phyloP scores from a whole-genome alignment of 2,888 invertebrate species.

The Galerucella nymphaeae region DNA sequence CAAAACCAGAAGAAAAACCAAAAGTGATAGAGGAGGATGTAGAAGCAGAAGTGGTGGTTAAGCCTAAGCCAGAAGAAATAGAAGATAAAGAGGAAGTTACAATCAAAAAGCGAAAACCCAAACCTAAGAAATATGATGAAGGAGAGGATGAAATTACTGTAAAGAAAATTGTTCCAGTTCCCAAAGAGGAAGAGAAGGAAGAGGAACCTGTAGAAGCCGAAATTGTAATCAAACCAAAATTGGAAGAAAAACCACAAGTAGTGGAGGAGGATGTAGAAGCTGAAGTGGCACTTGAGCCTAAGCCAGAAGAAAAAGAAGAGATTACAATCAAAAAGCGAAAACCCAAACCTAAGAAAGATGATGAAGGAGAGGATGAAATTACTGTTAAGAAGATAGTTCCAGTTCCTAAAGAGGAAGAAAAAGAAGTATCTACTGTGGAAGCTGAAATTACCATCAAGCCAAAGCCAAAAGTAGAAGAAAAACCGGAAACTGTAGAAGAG shows the following conservation, averaged over 20 bases:
- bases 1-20: slow-evolving; percentile 45
- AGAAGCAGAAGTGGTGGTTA: slow-evolving; percentile 48
- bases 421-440: slow-evolving; percentile 50
- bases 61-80: slow-evolving; percentile 50
- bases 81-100: slow-evolving; percentile 53
- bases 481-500: slow-evolving; percentile 46
- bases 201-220: slow-evolving; percentile 51
- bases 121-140: slow-evolving; percentile 54
- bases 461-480: slow-evolving; percentile 54
- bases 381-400: slow-evolving; percentile 41
- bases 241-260: slow-evolving; percentile 39
- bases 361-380: slow-evolving; percentile 53
- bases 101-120: slow-evolving; percentile 23
- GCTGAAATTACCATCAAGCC: slow-evolving; percentile 60
- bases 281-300: slow-evolving; percentile 49
- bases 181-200: slow-evolving; percentile 60
- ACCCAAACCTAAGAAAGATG: slow-evolving; percentile 48
- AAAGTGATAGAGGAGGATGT: slow-evolving; percentile 47
- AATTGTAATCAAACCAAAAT: slow-evolving; percentile 58
- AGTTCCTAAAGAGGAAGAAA: slow-evolving; percentile 53
- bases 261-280: slow-evolving; percentile 50
- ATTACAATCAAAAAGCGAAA: slow-evolving; percentile 33
- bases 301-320: slow-evolving; percentile 52
- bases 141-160: slow-evolving; percentile 48
- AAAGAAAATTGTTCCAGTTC: slow-evolving; percentile 45